Evolutionary conservation across 2,113 vertebrate species (phyloP), one percentile per base, ranked within the genome.

Genomic region (Grantiella picta): DNA sequence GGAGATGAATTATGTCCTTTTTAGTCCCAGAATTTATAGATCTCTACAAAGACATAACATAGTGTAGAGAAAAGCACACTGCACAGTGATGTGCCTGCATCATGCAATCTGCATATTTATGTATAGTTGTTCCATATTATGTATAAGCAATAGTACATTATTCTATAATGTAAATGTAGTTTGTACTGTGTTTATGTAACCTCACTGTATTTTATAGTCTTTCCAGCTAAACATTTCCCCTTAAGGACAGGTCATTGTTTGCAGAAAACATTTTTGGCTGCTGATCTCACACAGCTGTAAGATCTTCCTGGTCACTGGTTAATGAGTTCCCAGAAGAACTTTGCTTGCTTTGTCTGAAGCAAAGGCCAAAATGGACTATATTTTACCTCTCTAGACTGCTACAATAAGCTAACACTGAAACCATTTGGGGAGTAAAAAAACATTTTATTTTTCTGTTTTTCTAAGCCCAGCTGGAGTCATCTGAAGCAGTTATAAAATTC

Each of bases 301-400:
- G 65, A 61, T 60, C 73, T 95, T 94, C 52, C 47, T 84, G 59
- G 63, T 83, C 82, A 89, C 35, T 73, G 1, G 4, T 91, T 97
- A 92, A 92, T 90, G 66, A 89, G 56, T 68, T 92, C 80, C 70
- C 71, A 69, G 64, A 66, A 93, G 79, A 92, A 60, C 25, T 84
- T 76, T 10, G 8, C 35, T 79, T 31, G 25, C 35, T 79, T 35
- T 54, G 21, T 33, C 36, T 93, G 45, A 89, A 84, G 17, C 28
- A 84, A 83, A 79, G 56, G 10, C 49, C 63, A 79, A 88, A 82
- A 80, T 28, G 3, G 31, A 78, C 25, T 71, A 18, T 71, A 78
- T 91, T 86, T 18, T 68, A 47, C 28, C 28, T 27, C 3, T 13
- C 6, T 44, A 27, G 42, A 50, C 12, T 80, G 40, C 24, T 81